Evolutionary conservation across 1,140 invertebrate species (phyloP), one percentile per base, ranked within the genome.

Genomic region (Bombus impatiens): DNA sequence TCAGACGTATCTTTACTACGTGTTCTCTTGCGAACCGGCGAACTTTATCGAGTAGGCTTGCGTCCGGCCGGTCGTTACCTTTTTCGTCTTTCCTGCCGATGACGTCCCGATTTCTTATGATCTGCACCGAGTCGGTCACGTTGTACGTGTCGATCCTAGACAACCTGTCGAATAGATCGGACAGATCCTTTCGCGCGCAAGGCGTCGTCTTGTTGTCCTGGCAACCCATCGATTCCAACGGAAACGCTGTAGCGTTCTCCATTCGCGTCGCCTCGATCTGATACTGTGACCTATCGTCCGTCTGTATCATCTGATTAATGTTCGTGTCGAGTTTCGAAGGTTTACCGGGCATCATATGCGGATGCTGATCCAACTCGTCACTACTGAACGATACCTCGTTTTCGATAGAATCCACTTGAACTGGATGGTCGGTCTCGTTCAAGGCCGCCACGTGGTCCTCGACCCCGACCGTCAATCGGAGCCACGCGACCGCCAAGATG

Each of bases 301-400:
- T 92, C 18, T 82, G 68, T 3, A 89, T 92, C 65, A 92, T 79
- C 35, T 93, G 91, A 0, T 88, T 88, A 5, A 92, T 32, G 65
- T 95, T 93, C 42, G 91, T 2, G 35, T 95, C 94, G 40, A 95
- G 92, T 78, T 94, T 95, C 10, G 85, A 90, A 0, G 95, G 95
- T 81, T 95, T 95, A 3, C 86, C 92, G 0, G 72, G 70, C 22
- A 82, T 62, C 5, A 35, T 76, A 76, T 95, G 93, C 0, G 92
- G 92, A 82, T 95, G 92, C 28, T 78, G 22, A 2, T 42, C 2
- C 71, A 70, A 13, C 12, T 78, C 77, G 15, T 88, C 81, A 12
- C 40, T 44, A 42, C 28, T 32, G 25, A 90, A 57, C 22, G 82
- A 42, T 22, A 85, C 78, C 62, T 89, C 89, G 78, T 89, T 89